phyloP scores from a whole-genome alignment of 2,113 vertebrate species.

The Tragelaphus imberbis region DNA sequence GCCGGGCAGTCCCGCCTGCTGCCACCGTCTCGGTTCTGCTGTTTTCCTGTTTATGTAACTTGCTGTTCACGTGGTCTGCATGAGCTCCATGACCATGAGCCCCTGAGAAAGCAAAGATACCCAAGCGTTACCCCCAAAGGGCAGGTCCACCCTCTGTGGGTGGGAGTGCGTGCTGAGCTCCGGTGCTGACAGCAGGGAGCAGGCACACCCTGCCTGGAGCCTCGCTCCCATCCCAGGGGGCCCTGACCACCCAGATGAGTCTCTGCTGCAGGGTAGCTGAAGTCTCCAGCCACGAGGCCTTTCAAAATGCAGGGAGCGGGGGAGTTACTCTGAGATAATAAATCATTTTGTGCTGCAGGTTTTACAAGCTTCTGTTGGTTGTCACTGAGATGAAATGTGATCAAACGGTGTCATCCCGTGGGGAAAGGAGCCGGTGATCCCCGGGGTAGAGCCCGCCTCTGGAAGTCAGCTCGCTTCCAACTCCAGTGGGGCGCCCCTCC shows the following conservation, averaged over 20 bases:
- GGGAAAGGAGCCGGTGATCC: constrained; percentile 12
- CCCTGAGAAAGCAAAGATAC: no score
- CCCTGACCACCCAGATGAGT: accelerated
- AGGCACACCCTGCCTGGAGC: background rate
- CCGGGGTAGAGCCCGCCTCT: accelerated
- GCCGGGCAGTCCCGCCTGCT: accelerated
- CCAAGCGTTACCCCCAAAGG: accelerated
- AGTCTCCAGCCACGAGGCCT: background rate
- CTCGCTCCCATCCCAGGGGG: background rate
- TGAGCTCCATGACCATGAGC: accelerated
- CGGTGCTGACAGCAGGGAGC: accelerated
- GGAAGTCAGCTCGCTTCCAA: accelerated
- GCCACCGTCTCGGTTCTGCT: accelerated
- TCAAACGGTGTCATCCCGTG: constrained; percentile 70
- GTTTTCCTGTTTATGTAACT: accelerated
- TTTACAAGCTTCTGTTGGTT: background rate
- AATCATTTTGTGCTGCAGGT: background rate
- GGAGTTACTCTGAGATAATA: constrained; percentile 19
- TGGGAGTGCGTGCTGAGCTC: accelerated
- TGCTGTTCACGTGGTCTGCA: accelerated
- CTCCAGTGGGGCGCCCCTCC: background rate
- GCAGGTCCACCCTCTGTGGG: accelerated
- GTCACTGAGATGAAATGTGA: constrained; percentile 52
- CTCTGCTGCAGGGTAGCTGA: accelerated
- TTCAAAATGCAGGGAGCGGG: background rate